A percentile compares a stretch with the other conserved stretches of the same genome.
These are phyloP conservation scores for Pseudomugil gertrudae DNA, from an alignment of 2,797 vertebrate species.

Conservation along the genomic window DNA sequence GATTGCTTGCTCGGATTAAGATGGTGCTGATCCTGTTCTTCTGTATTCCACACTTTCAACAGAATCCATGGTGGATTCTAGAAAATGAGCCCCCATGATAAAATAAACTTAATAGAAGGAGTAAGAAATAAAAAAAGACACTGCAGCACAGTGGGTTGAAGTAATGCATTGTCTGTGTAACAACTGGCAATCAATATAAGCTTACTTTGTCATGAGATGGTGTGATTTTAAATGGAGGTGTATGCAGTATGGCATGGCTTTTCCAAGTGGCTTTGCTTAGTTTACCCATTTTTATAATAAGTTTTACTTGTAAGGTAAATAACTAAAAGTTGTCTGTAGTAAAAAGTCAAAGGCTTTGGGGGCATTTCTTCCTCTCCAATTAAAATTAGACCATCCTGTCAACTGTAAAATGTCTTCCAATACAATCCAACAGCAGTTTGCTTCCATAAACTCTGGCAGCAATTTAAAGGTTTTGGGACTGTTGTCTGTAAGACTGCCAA, in stretches of 20 bases:
- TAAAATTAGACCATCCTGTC: not conserved
- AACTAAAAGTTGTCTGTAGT: not conserved
- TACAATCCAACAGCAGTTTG: not conserved
- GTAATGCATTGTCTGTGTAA: not conserved
- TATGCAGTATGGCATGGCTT: not conserved
- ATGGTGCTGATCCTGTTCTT: constrained; percentile 63
- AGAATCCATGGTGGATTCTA: constrained; percentile 43
- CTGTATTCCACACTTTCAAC: constrained; percentile 46
- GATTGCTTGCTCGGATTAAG: constrained; percentile 67
- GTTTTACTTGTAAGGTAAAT: not conserved
- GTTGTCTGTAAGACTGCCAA: not conserved
- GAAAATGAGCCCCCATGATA: constrained; percentile 53
- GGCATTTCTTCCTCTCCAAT: not conserved
- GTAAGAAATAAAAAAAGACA: constrained; percentile 20
- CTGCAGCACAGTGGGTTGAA: constrained; percentile 1
- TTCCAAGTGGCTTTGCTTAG: not conserved
- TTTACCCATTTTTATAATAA: not conserved
- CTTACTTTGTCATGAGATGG: not conserved
- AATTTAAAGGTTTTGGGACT: not conserved
- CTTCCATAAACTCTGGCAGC: not conserved
- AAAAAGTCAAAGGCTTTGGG: not conserved
- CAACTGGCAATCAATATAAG: not conserved
- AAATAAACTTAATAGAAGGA: constrained; percentile 14
- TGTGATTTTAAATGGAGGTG: not conserved
- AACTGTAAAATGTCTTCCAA: not conserved